Percentiles rank a stretch among this genome's conserved stretches.
Evolutionary conservation across 2,113 vertebrate genomes (phyloP).

Genomic region (Gallinago paraguaiae): DNA sequence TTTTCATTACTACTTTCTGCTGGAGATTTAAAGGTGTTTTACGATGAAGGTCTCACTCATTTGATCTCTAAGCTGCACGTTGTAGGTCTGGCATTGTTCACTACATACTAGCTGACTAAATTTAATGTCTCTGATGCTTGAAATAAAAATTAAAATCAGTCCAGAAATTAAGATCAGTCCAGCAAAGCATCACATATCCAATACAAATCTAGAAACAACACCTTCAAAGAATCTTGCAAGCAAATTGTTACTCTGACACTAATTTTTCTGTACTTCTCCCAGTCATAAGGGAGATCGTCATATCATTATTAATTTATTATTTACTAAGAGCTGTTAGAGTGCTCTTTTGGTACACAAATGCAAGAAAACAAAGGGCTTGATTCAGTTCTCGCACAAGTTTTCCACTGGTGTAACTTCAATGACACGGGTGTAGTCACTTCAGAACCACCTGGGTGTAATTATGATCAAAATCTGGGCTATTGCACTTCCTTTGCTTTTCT

Average conservation of each 20-base stretch:
- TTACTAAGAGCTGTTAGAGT: conserved; percentile 63
- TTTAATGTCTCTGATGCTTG: not conserved
- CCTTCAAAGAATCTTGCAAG: not conserved
- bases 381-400: conserved; percentile 50
- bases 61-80: not conserved
- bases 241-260: conserved; percentile 3
- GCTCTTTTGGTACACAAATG: conserved; percentile 48
- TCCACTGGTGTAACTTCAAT: conserved; percentile 40
- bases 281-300: conserved; percentile 52
- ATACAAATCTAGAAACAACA: not conserved
- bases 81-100: not conserved
- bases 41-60: not conserved
- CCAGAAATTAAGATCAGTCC: not conserved
- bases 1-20: not conserved
- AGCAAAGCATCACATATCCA: not conserved
- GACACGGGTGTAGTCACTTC: conserved; percentile 59
- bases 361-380: conserved; percentile 42
- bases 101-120: not conserved
- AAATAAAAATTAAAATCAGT: not conserved
- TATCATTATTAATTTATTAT: conserved; percentile 69
- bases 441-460: conserved; percentile 68
- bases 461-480: conserved; percentile 57
- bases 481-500: conserved; percentile 59
- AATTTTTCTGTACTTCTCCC: conserved; percentile 39
- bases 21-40: not conserved